A percentile compares a stretch with the other conserved stretches of the same genome.
Conservation (phyloP, 2,888 invertebrate species). For the Drosophila merina region DNA sequence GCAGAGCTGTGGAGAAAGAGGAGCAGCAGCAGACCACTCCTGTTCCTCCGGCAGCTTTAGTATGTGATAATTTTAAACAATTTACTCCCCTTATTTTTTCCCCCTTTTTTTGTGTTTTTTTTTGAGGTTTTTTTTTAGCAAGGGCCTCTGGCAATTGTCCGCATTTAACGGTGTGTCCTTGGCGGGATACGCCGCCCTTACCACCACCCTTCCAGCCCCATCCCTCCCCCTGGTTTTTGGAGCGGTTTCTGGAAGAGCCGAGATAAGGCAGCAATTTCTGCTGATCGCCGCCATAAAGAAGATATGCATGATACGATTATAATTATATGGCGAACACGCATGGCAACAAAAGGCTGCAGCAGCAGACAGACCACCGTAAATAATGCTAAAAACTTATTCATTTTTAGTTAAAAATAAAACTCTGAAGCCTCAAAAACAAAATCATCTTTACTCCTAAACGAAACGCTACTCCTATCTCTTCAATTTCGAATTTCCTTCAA, state of each 20-base stretch:
- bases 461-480: no score
- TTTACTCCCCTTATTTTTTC: conserved; percentile 62
- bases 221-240: background rate
- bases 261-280: conserved; percentile 56
- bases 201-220: background rate
- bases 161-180: conserved; percentile 74
- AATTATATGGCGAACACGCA: conserved; percentile 61
- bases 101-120: conserved; percentile 1
- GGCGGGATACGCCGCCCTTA: conserved; percentile 37
- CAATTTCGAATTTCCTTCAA: no score
- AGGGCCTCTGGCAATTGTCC: conserved; percentile 29
- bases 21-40: conserved; percentile 11
- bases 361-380: background rate
- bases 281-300: conserved; percentile 45
- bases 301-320: conserved; percentile 70
- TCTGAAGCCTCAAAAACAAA: no score
- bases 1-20: background rate
- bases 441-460: no score
- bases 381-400: background rate
- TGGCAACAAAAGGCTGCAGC: conserved; percentile 5
- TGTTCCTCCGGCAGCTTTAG: conserved; percentile 54
- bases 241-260: conserved; percentile 47
- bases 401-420: background rate
- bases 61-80: conserved; percentile 77
- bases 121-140: background rate